Evolutionary conservation across 2,113 vertebrate genomes (phyloP).

Genomic region (Neolamprologus falcicula): DNA sequence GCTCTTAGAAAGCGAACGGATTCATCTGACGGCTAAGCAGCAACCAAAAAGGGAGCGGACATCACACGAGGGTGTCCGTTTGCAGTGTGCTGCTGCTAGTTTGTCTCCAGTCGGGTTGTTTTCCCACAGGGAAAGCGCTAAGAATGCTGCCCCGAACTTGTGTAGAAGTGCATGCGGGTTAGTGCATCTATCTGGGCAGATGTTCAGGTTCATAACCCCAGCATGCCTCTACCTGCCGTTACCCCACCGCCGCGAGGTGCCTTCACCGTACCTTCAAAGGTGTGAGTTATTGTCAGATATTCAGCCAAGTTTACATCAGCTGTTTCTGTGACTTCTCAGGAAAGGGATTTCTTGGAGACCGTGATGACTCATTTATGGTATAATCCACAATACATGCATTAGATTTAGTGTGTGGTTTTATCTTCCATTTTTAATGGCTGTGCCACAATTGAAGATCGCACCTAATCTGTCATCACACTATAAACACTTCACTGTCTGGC

Average conservation of each 20-base stretch:
- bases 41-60: neutral
- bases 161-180: neutral
- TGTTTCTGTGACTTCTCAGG: neutral
- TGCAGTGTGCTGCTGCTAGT: conserved; percentile 38
- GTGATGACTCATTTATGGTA: neutral
- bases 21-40: neutral
- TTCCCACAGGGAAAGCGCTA: conserved; percentile 27
- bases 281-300: neutral
- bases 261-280: neutral
- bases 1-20: neutral
- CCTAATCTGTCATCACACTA: neutral
- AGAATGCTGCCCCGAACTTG: conserved; percentile 18
- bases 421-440: neutral
- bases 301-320: neutral
- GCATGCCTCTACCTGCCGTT: neutral
- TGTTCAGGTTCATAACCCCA: conserved; percentile 25
- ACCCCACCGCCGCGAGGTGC: neutral
- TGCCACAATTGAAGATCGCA: neutral
- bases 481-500: neutral
- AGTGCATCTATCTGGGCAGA: conserved; percentile 18
- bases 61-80: conserved; percentile 51
- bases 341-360: neutral
- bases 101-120: conserved; percentile 41
- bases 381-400: neutral
- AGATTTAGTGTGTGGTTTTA: neutral